Evolutionary conservation across 92 coral and sea anemone genomes (phyloP).

Genomic region (Actinostola sp.): DNA sequence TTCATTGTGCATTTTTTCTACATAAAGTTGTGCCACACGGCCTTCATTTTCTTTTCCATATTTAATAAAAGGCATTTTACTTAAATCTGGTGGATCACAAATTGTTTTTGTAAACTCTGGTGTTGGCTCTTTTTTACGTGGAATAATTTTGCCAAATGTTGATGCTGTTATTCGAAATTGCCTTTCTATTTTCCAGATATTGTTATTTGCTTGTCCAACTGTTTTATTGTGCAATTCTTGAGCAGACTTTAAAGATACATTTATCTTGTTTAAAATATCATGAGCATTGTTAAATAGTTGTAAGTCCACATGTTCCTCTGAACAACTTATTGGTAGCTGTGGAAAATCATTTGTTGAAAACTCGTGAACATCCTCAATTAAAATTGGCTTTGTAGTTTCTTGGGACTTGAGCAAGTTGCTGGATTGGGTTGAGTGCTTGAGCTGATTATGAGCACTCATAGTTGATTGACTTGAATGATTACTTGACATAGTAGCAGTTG

Average conservation of each 20-base stretch:
- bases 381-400: not conserved
- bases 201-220: constrained; percentile 37
- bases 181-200: constrained; percentile 45
- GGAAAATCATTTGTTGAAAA: constrained; percentile 11
- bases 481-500: no score
- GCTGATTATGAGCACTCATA: no score
- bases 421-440: no score
- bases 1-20: constrained; percentile 24
- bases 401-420: no score
- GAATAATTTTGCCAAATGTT: constrained; percentile 32
- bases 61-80: constrained; percentile 32
- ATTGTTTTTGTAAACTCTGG: constrained; percentile 13
- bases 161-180: constrained; percentile 45
- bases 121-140: constrained; percentile 26
- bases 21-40: constrained; percentile 32
- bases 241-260: constrained; percentile 33
- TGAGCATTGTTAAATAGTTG: constrained; percentile 28
- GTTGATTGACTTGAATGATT: no score
- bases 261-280: constrained; percentile 17
- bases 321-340: constrained; percentile 32
- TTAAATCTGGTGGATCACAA: constrained; percentile 40
- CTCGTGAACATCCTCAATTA: no score
- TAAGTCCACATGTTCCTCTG: constrained; percentile 25
- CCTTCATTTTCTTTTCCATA: constrained; percentile 45
- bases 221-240: constrained; percentile 33